Percentiles rank a stretch among this genome's conserved stretches.
phyloP scores from a whole-genome alignment of 2,797 vertebrate genomes.

The Manis pentadactyla region DNA sequence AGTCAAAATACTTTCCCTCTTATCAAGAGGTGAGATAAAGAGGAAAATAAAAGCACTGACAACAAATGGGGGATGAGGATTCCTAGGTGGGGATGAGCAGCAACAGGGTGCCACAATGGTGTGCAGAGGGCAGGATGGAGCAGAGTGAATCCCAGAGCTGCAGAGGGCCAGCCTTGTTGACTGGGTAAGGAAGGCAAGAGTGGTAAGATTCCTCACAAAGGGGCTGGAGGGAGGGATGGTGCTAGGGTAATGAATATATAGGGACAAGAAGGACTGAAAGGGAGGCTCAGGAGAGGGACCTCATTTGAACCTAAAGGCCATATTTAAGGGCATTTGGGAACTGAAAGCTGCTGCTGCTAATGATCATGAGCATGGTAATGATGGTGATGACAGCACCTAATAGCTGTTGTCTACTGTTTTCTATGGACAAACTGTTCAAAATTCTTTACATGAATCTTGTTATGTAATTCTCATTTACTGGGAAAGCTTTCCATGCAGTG shows the following conservation, averaged over 20 bases:
- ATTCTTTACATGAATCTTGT: background rate
- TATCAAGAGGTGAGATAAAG: background rate
- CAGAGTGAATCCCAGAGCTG: background rate
- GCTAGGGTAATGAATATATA: background rate
- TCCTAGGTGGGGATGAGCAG: background rate
- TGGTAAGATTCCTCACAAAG: background rate
- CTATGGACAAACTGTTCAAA: background rate
- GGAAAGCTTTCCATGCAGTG: background rate
- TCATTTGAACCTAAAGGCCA: background rate
- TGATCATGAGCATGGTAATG: background rate
- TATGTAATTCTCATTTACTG: background rate
- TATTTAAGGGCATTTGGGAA: background rate
- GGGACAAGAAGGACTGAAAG: background rate
- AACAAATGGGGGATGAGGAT: background rate
- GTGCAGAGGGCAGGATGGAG: background rate
- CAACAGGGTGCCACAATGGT: background rate
- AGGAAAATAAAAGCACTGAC: background rate
- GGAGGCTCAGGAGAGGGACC: background rate
- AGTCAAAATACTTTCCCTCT: background rate
- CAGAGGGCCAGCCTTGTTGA: background rate
- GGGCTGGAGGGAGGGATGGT: background rate
- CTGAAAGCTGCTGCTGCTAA: constrained; percentile 2
- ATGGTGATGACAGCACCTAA: background rate
- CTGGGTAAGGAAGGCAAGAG: background rate
- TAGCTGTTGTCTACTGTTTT: background rate